Evolutionary conservation across 35 echinoderm and acorn worm genomes (phyloP), one percentile per base, ranked within the genome.

Genomic region (Apostichopus japonicus): DNA sequence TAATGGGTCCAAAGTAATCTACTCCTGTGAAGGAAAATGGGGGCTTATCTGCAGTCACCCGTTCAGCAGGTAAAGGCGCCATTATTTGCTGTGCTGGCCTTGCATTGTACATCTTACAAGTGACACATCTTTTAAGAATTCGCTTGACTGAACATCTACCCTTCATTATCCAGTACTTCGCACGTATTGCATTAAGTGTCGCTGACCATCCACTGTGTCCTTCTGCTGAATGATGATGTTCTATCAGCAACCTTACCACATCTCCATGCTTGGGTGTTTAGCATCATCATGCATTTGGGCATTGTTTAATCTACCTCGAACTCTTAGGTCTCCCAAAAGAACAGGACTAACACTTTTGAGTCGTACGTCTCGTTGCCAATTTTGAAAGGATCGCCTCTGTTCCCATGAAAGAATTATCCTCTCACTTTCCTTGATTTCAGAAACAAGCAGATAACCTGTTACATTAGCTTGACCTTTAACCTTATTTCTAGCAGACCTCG

Each of bases 261-360:
- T 87, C 79, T 44, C 86, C 77, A 98, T 92, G 2, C 92, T 73
- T 33, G 79, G 96, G 27, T 95, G 92, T 70, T 89, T 95, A 8
- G 87, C 92, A 6, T 98, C 82, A 70, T 83, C 22, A 59, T 92
- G 78, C 5, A 98, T 53, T 5, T 53, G 23, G 0, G 96, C 80
- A n/a, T 76, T 88, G 59, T 77, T 90, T 19, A 94, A 81, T 78
- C 92, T 92, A 62, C 94, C 92, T 87, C 94, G 92, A 65, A 92
- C 94, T 83, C 72, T 8, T 0, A 95, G 21, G 11, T 79, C 53
- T 13, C 78, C 73, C 10, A 7, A 17, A 21, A 95, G 55, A 5
- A 94, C 24, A 21, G 96, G 94, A 80, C 24, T 82, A 52, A 24
- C 59, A 62, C 88, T 91, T 52, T 79, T 56, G 13, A 53, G 70